Base-by-base conservation (phyloP, 2,888 invertebrate species). In the Ophion costatus region DNA sequence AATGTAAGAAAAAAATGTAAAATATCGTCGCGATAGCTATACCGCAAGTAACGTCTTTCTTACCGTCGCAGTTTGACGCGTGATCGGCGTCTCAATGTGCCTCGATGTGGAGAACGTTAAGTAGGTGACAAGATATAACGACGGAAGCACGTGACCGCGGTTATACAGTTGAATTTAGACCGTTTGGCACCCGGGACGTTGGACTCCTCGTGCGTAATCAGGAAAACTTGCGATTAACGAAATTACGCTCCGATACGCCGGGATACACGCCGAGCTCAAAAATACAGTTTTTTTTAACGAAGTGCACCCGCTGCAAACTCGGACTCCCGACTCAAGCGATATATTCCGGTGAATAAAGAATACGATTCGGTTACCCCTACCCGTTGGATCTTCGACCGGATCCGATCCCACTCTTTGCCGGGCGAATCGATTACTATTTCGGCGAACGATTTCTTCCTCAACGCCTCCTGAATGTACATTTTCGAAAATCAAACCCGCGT, bases 41-140 rank as follows among this genome's bases (percentile, higher is more conserved):
- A 82, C 71, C 78, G 79, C 63, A 74, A 82, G 82, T 67, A 64
- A 42, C 33, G 33, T 70, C 75, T 57, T 64, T 74, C 85, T 85
- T 80, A 82, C 84, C 79, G 85, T 80, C 79, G 82, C 77, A 59
- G 45, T 77, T 61, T 80, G 80, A 82, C 73, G 77, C 85, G 85
- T 85, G 85, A 85, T 85, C 85, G 64, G 85, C 80, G 45, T 85
- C 67, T 74, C 76, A 82, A 85, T 82, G 67, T 33, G 67, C 51
- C 24, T 22, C 38, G 82, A 84, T 79, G 74, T 73, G 73, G 59
- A 22, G 73, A 64, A 80, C 85, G 73, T 82, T 82, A 82, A 82
- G 85, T 85, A 80, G 85, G 85, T 82, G 82, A 85, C 73, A 61
- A 80, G 80, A 74, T 80, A 80, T 74, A 80, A 82, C 76, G 82